A percentile compares a stretch with the other conserved stretches of the same genome.
Conservation (phyloP, 2,113 vertebrate species). For the Ammodytes marinus region DNA sequence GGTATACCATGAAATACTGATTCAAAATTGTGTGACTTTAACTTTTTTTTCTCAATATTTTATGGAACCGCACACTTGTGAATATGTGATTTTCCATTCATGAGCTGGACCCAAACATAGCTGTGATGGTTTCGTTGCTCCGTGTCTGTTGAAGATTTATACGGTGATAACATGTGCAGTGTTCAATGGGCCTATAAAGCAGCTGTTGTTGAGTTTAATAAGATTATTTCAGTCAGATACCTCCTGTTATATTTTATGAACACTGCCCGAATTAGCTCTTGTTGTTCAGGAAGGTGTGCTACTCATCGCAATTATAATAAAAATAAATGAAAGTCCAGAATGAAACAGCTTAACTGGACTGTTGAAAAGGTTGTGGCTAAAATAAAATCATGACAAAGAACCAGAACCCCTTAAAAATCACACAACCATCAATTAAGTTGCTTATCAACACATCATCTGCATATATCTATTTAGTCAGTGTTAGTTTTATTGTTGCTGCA, state of each 20-base stretch:
- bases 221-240: background rate
- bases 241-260: background rate
- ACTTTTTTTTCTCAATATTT: background rate
- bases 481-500: background rate
- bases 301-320: background rate
- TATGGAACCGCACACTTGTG: too few species aligned
- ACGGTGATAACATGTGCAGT: background rate
- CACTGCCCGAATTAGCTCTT: background rate
- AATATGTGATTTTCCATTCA: too few species aligned
- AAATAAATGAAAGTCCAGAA: background rate
- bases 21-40: background rate
- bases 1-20: conserved; percentile 1
- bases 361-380: conserved; percentile 2
- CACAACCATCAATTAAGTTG: conserved; percentile 17
- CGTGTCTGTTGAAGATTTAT: background rate
- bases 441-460: conserved; percentile 12
- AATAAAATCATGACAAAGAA: background rate
- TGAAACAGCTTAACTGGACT: background rate
- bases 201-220: background rate
- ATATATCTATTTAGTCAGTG: background rate
- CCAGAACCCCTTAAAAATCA: background rate
- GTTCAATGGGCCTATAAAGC: background rate
- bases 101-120: too few species aligned
- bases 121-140: too few species aligned
- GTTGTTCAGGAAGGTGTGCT: background rate